Percentiles rank a stretch among this genome's conserved stretches.
Conservation (phyloP, 2,113 vertebrate genomes). For the Triplophysa rosa region DNA sequence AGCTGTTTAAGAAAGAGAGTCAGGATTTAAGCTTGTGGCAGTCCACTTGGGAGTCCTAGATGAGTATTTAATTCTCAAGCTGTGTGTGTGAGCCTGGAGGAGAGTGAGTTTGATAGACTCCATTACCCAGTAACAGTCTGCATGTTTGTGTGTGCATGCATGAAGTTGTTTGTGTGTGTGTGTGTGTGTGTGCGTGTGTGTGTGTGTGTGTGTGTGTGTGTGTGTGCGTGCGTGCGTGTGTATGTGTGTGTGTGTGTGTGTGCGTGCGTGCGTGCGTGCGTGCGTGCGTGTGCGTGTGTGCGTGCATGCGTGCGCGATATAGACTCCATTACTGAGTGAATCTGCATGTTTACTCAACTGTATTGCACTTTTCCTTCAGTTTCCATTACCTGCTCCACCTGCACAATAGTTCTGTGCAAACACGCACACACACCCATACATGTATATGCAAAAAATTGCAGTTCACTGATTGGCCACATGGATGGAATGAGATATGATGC, state of each 20-base stretch:
- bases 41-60: constrained; percentile 77
- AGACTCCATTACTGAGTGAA: constrained; percentile 75
- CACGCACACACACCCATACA: background rate
- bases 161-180: constrained; percentile 45
- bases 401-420: constrained; percentile 60
- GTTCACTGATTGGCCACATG: constrained; percentile 81
- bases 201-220: constrained; percentile 52
- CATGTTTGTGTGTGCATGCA: constrained; percentile 36
- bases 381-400: constrained; percentile 79
- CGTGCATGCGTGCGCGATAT: constrained; percentile 54
- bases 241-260: constrained; percentile 50
- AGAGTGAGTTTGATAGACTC: constrained; percentile 35
- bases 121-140: constrained; percentile 30
- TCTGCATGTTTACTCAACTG: constrained; percentile 87
- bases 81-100: constrained; percentile 48
- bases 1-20: constrained; percentile 79
- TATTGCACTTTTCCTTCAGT: constrained; percentile 77
- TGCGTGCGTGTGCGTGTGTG: constrained; percentile 45
- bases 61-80: constrained; percentile 85
- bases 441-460: constrained; percentile 49
- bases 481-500: constrained; percentile 88
- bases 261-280: too few species aligned
- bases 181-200: constrained; percentile 48
- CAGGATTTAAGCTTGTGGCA: constrained; percentile 77
- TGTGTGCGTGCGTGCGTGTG: constrained; percentile 35